phyloP scores from a whole-genome alignment of 2,888 invertebrate species.

The Junonia oenone region DNA sequence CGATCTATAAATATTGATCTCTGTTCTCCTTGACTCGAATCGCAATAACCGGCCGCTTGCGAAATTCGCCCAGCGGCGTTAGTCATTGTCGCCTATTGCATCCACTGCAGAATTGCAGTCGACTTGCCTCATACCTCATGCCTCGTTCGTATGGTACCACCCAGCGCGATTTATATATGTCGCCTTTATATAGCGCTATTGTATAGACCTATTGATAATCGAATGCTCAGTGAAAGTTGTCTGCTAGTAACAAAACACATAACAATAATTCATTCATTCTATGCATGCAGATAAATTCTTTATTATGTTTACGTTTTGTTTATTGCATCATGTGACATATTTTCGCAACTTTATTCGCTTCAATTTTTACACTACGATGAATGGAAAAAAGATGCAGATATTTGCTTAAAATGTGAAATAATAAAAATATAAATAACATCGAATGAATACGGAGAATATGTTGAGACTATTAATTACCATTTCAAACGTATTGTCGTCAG shows the following conservation, averaged over 20 bases:
- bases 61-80: conserved; percentile 61
- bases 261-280: neutral
- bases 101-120: conserved; percentile 35
- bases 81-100: conserved; percentile 69
- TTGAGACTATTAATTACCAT: conserved; percentile 41
- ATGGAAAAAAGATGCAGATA: neutral
- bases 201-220: conserved; percentile 13
- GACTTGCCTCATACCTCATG: conserved; percentile 29
- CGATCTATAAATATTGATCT: conserved; percentile 56
- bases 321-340: neutral
- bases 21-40: conserved; percentile 64
- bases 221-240: conserved; percentile 24
- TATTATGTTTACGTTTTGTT: neutral
- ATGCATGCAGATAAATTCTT: neutral
- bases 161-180: conserved; percentile 22
- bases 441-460: conserved; percentile 7
- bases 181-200: conserved; percentile 20
- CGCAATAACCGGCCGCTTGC: conserved; percentile 58
- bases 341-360: too few species aligned
- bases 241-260: conserved; percentile 2
- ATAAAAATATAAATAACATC: neutral
- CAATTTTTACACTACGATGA: neutral
- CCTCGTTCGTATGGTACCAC: conserved; percentile 6
- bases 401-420: neutral
- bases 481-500: conserved; percentile 59